phyloP scores from a whole-genome alignment of 2,797 vertebrate species.

The Danio aesculapii region DNA sequence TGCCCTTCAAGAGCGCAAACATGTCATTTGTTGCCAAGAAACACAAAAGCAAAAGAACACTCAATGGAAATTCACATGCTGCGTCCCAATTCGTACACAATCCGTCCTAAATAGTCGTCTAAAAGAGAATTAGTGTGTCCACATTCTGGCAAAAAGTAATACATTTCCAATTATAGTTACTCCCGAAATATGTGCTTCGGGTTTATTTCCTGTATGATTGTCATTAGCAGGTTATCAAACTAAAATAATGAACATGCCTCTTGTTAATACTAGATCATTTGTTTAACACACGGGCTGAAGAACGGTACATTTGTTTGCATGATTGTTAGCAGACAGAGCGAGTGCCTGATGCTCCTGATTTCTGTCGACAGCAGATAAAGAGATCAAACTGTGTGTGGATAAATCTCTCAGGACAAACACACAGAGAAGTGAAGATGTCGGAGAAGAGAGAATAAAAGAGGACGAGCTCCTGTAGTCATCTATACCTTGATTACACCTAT shows the following conservation, averaged over 20 bases:
- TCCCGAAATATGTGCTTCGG: too few relatives aligned
- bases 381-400: conserved; percentile 8
- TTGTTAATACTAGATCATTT: too few relatives aligned
- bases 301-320: not conserved
- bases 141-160: too few relatives aligned
- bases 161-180: too few relatives aligned
- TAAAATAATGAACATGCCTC: too few relatives aligned
- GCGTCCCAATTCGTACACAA: too few relatives aligned
- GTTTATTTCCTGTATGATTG: too few relatives aligned
- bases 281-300: not conserved
- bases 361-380: conserved; percentile 20
- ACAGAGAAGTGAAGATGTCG: not conserved
- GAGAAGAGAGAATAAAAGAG: conserved; percentile 9
- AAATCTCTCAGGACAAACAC: conserved; percentile 29
- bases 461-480: not conserved
- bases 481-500: conserved; percentile 11
- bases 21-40: not conserved
- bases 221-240: too few relatives aligned
- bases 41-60: not conserved
- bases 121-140: too few relatives aligned
- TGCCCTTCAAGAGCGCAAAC: not conserved
- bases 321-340: not conserved
- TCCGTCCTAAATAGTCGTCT: too few relatives aligned
- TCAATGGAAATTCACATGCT: too few relatives aligned
- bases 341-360: not conserved